Evolutionary conservation across 2,888 invertebrate species (phyloP).

Genomic region (Coelopa pilipes): DNA sequence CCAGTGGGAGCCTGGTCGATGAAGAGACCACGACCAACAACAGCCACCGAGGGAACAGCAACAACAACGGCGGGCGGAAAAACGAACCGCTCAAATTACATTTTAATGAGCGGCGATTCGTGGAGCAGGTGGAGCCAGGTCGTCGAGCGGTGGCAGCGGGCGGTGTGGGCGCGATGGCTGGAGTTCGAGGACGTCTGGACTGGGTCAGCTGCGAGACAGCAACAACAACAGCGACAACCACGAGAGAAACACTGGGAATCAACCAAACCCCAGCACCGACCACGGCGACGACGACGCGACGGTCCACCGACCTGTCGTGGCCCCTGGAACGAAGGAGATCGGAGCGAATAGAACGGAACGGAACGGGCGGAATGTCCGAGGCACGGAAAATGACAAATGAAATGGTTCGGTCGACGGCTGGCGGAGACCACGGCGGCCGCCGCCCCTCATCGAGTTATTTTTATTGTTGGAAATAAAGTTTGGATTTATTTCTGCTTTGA

Average conservation of each 20-base stretch:
- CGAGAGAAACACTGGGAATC: neutral
- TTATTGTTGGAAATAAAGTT: constrained; percentile 5
- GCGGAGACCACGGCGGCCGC: neutral
- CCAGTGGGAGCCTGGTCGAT: no score
- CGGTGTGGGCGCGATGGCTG: neutral
- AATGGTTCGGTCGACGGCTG: no score
- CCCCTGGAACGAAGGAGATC: no score
- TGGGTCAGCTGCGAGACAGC: constrained; percentile 16
- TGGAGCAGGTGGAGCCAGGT: constrained; percentile 3
- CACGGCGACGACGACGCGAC: no score
- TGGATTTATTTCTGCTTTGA: neutral
- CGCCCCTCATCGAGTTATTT: neutral
- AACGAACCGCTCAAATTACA: constrained; percentile 42
- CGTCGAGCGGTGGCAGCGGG: neutral
- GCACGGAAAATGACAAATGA: no score
- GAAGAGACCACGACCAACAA: neutral
- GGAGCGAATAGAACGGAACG: no score
- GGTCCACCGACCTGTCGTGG: no score
- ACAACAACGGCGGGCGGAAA: neutral
- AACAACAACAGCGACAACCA: neutral
- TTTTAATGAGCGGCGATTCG: constrained; percentile 43
- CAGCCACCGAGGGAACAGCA: neutral
- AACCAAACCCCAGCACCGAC: no score
- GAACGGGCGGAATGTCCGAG: no score
- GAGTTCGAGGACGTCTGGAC: constrained; percentile 25